Percentiles rank a stretch among this genome's conserved stretches.
Evolutionary conservation across 1,140 invertebrate genomes (phyloP).

Genomic region (Drosophila pandora): DNA sequence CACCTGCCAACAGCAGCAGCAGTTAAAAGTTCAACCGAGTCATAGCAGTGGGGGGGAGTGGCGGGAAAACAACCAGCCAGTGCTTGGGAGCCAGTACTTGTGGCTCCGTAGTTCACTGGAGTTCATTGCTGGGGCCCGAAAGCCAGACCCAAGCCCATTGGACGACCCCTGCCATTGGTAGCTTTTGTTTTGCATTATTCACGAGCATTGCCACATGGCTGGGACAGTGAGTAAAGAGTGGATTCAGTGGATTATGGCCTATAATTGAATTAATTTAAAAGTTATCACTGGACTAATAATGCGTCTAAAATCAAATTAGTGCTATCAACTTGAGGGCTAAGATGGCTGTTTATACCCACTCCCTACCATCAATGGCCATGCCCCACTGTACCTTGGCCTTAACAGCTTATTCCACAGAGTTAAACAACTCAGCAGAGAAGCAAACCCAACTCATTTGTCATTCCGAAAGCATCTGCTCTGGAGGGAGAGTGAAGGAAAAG

Average conservation of each 20-base stretch:
- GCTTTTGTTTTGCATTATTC: conserved; percentile 52
- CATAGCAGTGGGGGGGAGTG: conserved; percentile 8
- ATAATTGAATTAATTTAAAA: too few relatives aligned
- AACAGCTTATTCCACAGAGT: conserved; percentile 19
- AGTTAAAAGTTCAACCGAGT: conserved; percentile 61
- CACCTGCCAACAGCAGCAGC: conserved; percentile 22
- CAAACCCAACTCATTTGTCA: conserved; percentile 41
- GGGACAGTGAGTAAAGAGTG: conserved; percentile 12
- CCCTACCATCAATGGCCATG: background rate
- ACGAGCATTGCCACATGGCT: conserved; percentile 45
- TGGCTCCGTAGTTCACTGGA: conserved; percentile 52
- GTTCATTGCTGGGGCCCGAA: conserved; percentile 59
- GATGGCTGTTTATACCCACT: background rate
- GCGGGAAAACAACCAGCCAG: background rate
- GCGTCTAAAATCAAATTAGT: too few relatives aligned
- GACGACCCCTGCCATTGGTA: conserved; percentile 50
- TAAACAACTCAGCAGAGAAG: conserved; percentile 18
- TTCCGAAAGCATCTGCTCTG: conserved; percentile 20
- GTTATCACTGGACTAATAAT: too few relatives aligned
- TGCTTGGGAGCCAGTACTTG: conserved; percentile 10
- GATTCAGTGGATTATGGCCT: too few relatives aligned
- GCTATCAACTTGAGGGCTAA: too few relatives aligned
- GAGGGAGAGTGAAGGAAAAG: background rate
- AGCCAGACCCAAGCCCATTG: conserved; percentile 26
- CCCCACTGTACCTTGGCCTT: conserved; percentile 12